phyloP scores from a whole-genome alignment of 2,113 vertebrate genomes.

The Lonchura striata region DNA sequence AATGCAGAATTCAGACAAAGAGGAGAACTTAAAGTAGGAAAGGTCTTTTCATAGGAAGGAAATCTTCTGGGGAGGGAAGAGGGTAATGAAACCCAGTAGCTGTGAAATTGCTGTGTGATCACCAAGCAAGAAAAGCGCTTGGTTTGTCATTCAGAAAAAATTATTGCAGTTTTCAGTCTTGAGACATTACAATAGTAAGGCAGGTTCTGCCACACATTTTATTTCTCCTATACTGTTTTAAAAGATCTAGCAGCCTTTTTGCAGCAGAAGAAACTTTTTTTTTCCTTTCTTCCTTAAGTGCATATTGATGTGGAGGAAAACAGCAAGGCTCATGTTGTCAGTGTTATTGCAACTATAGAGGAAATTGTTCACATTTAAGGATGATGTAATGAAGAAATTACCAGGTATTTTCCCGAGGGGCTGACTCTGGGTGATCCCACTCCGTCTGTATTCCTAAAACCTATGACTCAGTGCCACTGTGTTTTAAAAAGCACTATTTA shows the following conservation, averaged over 20 bases:
- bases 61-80: background rate
- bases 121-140: background rate
- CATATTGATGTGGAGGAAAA: background rate
- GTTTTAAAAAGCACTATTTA: background rate
- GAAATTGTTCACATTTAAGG: background rate
- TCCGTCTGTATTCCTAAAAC: background rate
- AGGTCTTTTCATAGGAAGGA: background rate
- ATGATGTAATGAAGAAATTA: background rate
- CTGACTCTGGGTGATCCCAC: background rate
- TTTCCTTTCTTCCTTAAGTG: background rate
- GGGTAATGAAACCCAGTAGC: slow-evolving; percentile 8
- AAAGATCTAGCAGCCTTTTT: background rate
- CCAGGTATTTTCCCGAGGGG: background rate
- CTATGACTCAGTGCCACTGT: background rate
- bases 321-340: background rate
- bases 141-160: slow-evolving; percentile 25
- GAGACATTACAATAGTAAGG: background rate
- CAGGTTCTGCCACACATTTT: background rate
- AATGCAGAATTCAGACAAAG: background rate
- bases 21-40: background rate
- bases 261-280: background rate
- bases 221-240: slow-evolving; percentile 14
- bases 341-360: background rate
- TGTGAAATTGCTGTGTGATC: slow-evolving; percentile 17
- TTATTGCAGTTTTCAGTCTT: slow-evolving; percentile 21